Base-by-base conservation (phyloP, 2,797 vertebrate genomes). In the Crocidura indochinensis region DNA sequence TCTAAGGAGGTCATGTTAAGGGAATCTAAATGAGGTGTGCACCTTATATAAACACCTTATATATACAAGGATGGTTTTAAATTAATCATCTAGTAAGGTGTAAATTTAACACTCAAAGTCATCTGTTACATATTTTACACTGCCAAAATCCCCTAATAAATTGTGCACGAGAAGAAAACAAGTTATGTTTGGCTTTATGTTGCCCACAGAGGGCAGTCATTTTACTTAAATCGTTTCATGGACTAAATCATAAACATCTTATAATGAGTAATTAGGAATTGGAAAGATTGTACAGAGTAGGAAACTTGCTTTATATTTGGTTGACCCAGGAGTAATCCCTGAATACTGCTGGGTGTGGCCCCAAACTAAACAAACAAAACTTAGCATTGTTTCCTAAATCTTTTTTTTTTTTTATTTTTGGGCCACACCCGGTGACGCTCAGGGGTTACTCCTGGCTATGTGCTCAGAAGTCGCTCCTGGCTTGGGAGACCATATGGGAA, bases 121-220 rank as follows among this genome's bases (percentile, higher is more conserved):
- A 4, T 8, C 38, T 73, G 53, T 38, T 75, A 84, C 0, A 49
- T 17, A 10, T 93, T 92, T 44, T 83, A 17, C 56, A 74, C 29
- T 69, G 72, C 6, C 17, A 82, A 38, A 60, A 51, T 62, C 20
- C 17, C 64, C 83, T 82, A 11, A 76, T 79, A 11, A 76, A 78
- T 44, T 8, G 38, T n/a, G 2, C 81, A 19, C 85, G 79, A 65
- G 65, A 84, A 87, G 49, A 17, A 88, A 71, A 17, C 19, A 79
- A 64, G 38, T 56, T 83, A 77, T 9, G 26, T 82, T 49, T 51
- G 92, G 51, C 49, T 83, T 75, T 78, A 71, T 3, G 9, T 27
- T 60, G 26, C 51, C 91, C 94, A 94, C n/a, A 24, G 92, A 85
- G 92, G 95, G 93, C 94, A 97, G 79, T 91, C 94, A 85, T 95